Conservation (phyloP, 2,888 invertebrate genomes). For the Aporophyla lueneburgensis region DNA sequence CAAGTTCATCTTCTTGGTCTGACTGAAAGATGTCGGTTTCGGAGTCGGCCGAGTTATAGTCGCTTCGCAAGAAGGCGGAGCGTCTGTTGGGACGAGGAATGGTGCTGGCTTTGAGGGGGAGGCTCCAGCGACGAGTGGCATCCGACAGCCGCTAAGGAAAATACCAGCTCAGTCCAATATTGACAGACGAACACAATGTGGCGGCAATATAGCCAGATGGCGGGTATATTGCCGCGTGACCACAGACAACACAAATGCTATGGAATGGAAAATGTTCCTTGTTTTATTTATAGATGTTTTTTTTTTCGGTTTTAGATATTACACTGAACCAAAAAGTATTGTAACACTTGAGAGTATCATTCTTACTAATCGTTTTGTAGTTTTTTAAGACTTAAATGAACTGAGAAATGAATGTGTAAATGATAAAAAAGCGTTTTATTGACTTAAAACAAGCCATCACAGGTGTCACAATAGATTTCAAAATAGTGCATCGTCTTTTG, state of each 20-base stretch:
- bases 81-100: slow-evolving; percentile 78
- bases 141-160: slow-evolving; percentile 86
- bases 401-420: no score
- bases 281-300: slow-evolving; percentile 2
- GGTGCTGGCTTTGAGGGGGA: slow-evolving; percentile 83
- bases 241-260: slow-evolving; percentile 53
- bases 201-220: slow-evolving; percentile 8
- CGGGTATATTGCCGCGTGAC: slow-evolving; percentile 25
- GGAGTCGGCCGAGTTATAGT: slow-evolving; percentile 90
- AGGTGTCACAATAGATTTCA: neutral
- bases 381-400: neutral
- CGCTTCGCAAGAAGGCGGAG: slow-evolving; percentile 72
- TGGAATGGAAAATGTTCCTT: slow-evolving; percentile 33
- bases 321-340: slow-evolving; percentile 25
- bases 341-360: no score
- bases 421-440: no score
- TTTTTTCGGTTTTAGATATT: neutral
- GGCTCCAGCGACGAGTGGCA: slow-evolving; percentile 87
- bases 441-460: neutral
- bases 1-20: slow-evolving; percentile 94
- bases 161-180: slow-evolving; percentile 80
- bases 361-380: neutral
- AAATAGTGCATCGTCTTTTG: slow-evolving; percentile 24
- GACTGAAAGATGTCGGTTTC: slow-evolving; percentile 95
- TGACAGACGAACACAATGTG: slow-evolving; percentile 71